Percentiles rank a stretch among this genome's conserved stretches.
Conservation (phyloP, 1,140 invertebrate genomes). For the Maniola jurtina region DNA sequence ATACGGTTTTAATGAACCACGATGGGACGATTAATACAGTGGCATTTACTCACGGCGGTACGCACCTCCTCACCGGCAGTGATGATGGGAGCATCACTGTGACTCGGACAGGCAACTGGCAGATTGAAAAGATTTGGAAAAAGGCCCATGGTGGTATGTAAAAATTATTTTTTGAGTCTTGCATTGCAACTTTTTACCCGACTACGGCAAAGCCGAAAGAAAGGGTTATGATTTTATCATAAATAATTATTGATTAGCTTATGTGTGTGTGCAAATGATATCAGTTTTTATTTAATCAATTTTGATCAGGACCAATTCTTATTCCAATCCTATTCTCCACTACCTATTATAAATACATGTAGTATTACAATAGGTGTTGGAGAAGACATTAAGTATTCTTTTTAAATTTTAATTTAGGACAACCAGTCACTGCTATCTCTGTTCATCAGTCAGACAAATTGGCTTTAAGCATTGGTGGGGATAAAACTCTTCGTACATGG, state of each 20-base stretch:
- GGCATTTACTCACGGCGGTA: constrained; percentile 86
- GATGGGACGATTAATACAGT: constrained; percentile 89
- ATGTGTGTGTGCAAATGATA: too few relatives aligned
- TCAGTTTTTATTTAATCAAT: too few relatives aligned
- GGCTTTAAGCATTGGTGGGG: constrained; percentile 90
- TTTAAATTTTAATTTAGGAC: constrained; percentile 61
- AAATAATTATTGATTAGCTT: too few relatives aligned
- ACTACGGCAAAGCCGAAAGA: too few relatives aligned
- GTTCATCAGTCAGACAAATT: constrained; percentile 95
- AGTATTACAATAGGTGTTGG: neutral
- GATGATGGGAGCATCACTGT: constrained; percentile 92
- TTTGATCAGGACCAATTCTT: too few relatives aligned
- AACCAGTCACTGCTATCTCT: constrained; percentile 83
- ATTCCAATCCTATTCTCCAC: too few relatives aligned
- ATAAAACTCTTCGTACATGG: constrained; percentile 93
- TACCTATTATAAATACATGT: too few relatives aligned
- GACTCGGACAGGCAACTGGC: constrained; percentile 91
- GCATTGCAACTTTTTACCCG: too few relatives aligned
- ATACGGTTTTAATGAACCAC: constrained; percentile 89
- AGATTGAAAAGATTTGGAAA: constrained; percentile 87
- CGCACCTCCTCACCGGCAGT: constrained; percentile 90
- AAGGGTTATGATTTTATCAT: too few relatives aligned
- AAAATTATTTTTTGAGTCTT: too few relatives aligned
- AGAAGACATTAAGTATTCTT: neutral
- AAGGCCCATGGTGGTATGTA: constrained; percentile 84